Evolutionary conservation across 2,888 invertebrate genomes (phyloP).

Genomic region (Apamea epomidion): DNA sequence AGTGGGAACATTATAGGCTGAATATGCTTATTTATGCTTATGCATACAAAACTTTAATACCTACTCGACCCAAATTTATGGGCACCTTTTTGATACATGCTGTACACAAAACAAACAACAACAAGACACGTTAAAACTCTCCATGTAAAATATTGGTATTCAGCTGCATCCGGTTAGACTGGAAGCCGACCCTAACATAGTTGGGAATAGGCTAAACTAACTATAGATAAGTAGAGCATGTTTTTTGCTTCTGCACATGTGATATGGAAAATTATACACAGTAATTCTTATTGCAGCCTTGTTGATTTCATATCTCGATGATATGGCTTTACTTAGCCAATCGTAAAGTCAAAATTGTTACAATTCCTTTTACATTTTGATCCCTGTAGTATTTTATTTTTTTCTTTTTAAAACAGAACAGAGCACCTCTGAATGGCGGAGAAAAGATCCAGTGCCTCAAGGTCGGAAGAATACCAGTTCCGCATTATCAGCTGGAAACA

Average conservation of each 20-base stretch:
- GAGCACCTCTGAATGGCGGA: background rate
- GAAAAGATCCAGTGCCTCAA: background rate
- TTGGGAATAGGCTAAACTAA: too few relatives aligned
- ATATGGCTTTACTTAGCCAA: background rate
- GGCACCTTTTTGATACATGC: background rate
- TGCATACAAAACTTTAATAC: too few relatives aligned
- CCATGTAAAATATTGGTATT: too few relatives aligned
- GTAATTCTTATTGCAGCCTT: background rate
- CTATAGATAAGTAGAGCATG: background rate
- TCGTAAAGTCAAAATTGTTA: background rate
- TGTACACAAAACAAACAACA: background rate
- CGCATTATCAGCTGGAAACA: background rate
- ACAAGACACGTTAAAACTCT: background rate
- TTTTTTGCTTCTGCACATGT: background rate
- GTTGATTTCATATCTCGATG: background rate
- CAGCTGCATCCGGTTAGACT: too few relatives aligned
- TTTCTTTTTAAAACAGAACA: constrained; percentile 40
- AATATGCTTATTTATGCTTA: too few relatives aligned
- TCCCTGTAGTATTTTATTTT: constrained; percentile 5
- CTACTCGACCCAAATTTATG: too few relatives aligned
- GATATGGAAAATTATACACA: background rate
- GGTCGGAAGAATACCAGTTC: background rate
- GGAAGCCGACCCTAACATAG: too few relatives aligned
- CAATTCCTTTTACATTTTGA: background rate
- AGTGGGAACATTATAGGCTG: too few relatives aligned